Evolutionary conservation across 1,140 invertebrate species (phyloP).

Genomic region (Oncopeltus fasciatus): DNA sequence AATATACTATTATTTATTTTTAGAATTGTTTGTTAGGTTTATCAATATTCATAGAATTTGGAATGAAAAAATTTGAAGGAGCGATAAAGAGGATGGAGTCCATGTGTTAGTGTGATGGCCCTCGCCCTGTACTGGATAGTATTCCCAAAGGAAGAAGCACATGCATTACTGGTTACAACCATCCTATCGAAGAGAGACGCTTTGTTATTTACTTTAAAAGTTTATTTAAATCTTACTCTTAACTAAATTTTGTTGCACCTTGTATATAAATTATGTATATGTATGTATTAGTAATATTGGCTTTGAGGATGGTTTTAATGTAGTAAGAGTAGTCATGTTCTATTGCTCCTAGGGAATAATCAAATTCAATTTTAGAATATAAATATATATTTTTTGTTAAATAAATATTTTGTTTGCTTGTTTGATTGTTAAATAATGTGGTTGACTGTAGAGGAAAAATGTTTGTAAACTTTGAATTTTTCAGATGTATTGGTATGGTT

Average conservation of each 20-base stretch:
- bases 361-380: constrained; percentile 6
- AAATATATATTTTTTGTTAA: neutral
- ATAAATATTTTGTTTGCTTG: constrained; percentile 1
- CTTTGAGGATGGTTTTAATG: constrained; percentile 10
- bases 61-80: constrained; percentile 11
- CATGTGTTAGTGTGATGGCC: neutral
- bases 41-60: constrained; percentile 13
- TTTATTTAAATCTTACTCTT: constrained; percentile 4
- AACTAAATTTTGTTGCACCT: constrained; percentile 9
- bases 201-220: constrained; percentile 13
- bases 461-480: constrained; percentile 9
- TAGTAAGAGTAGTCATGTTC: neutral
- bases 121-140: neutral
- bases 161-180: constrained; percentile 2
- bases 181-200: neutral
- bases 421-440: constrained; percentile 3
- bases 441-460: constrained; percentile 4
- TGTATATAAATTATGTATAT: constrained; percentile 4
- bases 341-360: neutral
- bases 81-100: constrained; percentile 12
- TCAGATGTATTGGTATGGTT: constrained; percentile 11
- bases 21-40: constrained; percentile 24
- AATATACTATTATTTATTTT: constrained; percentile 18
- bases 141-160: constrained; percentile 1
- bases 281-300: constrained; percentile 9